These are phyloP conservation scores for Plestiodon gilberti DNA, from an alignment of 2,113 vertebrate species.

Conservation along the genomic window DNA sequence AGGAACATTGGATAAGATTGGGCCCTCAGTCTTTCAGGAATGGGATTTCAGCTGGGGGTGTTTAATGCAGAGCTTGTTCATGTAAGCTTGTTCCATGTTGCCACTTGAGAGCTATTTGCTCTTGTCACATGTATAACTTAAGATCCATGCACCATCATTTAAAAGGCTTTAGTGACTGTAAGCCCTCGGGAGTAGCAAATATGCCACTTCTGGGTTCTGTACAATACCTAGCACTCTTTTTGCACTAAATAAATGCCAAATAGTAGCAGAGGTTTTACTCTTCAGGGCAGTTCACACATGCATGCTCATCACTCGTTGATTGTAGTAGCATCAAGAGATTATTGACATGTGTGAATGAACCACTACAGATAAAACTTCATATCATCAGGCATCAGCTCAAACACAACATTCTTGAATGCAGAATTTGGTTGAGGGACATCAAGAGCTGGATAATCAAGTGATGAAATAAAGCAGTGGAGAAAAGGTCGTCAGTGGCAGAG, in stretches of 20 bases:
- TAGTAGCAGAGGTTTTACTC: not conserved
- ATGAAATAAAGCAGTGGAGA: not conserved
- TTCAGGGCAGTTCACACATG: not conserved
- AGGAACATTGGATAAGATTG: no score
- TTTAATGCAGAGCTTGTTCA: not conserved
- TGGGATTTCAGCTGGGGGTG: conserved; percentile 4
- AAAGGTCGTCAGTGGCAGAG: not conserved
- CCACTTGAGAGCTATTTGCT: not conserved
- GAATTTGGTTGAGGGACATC: not conserved
- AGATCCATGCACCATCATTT: not conserved
- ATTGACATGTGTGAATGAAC: not conserved
- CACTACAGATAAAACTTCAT: not conserved
- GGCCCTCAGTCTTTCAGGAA: conserved; percentile 2
- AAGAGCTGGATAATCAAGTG: not conserved
- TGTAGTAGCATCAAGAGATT: not conserved
- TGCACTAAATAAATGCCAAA: not conserved
- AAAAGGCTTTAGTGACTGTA: not conserved
- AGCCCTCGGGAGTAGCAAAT: not conserved
- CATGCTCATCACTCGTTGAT: not conserved
- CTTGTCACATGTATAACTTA: not conserved
- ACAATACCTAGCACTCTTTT: not conserved
- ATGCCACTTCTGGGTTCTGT: not conserved
- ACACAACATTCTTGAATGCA: not conserved
- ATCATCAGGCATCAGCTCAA: not conserved
- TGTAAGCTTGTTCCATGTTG: not conserved